Percentiles rank a stretch among this genome's conserved stretches.
Evolutionary conservation across 1,140 invertebrate species (phyloP).

Genomic region (Bombus huntii): DNA sequence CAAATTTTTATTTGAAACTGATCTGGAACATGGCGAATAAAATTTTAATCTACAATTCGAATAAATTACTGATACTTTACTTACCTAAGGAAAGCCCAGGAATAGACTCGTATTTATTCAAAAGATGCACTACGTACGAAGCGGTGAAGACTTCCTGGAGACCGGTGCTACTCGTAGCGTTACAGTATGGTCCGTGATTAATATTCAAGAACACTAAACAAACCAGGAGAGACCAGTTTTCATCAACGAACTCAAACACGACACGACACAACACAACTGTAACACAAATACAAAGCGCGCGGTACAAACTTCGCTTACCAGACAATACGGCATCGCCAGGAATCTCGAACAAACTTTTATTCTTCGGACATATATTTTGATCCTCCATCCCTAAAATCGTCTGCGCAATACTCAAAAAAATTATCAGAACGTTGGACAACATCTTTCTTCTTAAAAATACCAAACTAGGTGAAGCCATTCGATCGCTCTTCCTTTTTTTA

Average conservation of each 20-base stretch:
- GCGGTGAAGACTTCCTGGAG: conserved; percentile 78
- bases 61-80: not conserved
- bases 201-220: conserved; percentile 78
- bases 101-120: conserved; percentile 79
- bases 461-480: too few species aligned
- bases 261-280: too few species aligned
- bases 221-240: not conserved
- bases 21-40: too few species aligned
- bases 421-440: conserved; percentile 23
- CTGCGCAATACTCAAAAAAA: conserved; percentile 46
- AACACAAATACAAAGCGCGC: not conserved
- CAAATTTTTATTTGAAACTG: too few species aligned
- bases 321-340: conserved; percentile 75
- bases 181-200: conserved; percentile 80
- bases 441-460: not conserved
- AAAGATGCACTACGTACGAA: conserved; percentile 73
- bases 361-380: conserved; percentile 64
- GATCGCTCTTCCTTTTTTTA: too few species aligned
- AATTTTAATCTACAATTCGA: too few species aligned
- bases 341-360: conserved; percentile 70
- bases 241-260: not conserved
- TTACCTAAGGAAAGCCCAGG: conserved; percentile 79
- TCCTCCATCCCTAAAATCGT: conserved; percentile 53
- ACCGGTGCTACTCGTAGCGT: conserved; percentile 74
- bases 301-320: conserved; percentile 60